Evolutionary conservation across 2,113 vertebrate species (phyloP), one percentile per base, ranked within the genome.

Genomic region (Myotis lucifugus): DNA sequence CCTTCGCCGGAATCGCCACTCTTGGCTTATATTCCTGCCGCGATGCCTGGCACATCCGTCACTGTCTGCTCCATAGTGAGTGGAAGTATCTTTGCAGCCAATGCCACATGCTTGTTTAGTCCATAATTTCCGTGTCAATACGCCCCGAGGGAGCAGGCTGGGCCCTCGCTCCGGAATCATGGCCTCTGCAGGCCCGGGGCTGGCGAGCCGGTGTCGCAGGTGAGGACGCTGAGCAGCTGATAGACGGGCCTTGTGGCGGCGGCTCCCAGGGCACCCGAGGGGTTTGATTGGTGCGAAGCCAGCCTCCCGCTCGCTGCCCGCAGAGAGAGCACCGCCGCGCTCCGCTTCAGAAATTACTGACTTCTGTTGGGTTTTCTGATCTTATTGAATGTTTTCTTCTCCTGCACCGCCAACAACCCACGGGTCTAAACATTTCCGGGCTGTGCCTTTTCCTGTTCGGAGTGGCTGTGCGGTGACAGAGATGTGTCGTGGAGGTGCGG

Each of bases 281-380:
- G 32, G n/a, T 15, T 27, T 87, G 40, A 37, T 64, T 81, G 19
- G 48, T 70, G 37, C 37, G 12, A 59, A 79, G 50, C 73, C 61
- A 86, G 13, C 13, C 15, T 83, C 32, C 69, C 72, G 88, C 40
- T 76, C 10, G n/a, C 15, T 85, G 37, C 66, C 46, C n/a, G 17
- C 9, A 14, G 84, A 50, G 64, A 79, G 77, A 94, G 18, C 25
- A 19, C 64, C 76, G 72, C 46, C 4, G 37, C 52, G 69, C 91
- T 95, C 61, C 83, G 61, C 88, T 40, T 54, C 27, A 88, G 85
- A 90, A 96, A 95, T 88, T 29, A 81, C 2, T 27, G 86, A 17
- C 0, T 95, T 97, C 87, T 84, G 46, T 87, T 95, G 84, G 54
- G 23, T 93, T 97, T 78, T 96, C 5, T 92, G 46, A 82, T 40